These are phyloP conservation scores for Benitochromis conjunctus DNA, from an alignment of 2,113 vertebrate species.

Conservation along the genomic window DNA sequence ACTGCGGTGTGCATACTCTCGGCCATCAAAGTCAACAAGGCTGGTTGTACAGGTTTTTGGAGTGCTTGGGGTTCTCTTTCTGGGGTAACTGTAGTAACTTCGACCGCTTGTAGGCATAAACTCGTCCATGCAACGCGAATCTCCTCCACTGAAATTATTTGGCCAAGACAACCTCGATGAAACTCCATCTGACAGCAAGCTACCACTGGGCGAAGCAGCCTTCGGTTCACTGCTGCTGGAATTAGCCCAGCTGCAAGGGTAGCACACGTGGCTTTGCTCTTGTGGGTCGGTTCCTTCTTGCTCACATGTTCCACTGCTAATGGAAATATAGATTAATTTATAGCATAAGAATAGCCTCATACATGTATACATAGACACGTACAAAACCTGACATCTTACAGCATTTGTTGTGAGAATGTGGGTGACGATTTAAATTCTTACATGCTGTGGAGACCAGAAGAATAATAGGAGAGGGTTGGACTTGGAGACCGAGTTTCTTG, in stretches of 20 bases:
- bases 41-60: conserved; percentile 85
- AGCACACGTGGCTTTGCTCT: conserved; percentile 80
- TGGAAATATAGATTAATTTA: neutral
- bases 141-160: conserved; percentile 82
- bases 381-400: neutral
- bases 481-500: conserved; percentile 92
- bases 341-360: neutral
- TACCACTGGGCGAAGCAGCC: conserved; percentile 66
- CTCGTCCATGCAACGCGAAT: conserved; percentile 76
- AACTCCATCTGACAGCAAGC: conserved; percentile 69
- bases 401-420: neutral
- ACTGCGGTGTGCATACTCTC: conserved; percentile 50
- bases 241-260: conserved; percentile 81
- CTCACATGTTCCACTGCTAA: conserved; percentile 76
- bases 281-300: conserved; percentile 67
- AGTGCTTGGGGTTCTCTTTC: conserved; percentile 85
- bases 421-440: conserved; percentile 65
- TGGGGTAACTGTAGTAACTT: conserved; percentile 94
- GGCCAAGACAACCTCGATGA: conserved; percentile 91
- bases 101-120: conserved; percentile 81
- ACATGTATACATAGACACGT: neutral
- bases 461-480: conserved; percentile 97
- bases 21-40: conserved; percentile 77
- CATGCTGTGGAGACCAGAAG: conserved; percentile 96
- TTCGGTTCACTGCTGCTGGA: conserved; percentile 69